Conservation (phyloP, 2,113 vertebrate genomes). For the Dinomys branickii region DNA sequence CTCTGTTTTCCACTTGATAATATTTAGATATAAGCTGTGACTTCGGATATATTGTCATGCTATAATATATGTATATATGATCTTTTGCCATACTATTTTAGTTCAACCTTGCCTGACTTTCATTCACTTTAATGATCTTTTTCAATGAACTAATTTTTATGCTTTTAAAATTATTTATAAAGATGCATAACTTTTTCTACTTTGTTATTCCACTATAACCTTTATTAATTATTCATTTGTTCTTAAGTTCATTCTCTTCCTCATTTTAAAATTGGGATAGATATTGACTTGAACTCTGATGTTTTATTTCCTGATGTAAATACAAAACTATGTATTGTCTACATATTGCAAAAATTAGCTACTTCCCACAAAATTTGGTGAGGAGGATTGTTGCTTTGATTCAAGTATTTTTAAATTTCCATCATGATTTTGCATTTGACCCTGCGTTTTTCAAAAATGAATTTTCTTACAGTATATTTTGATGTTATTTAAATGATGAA, state of each 20-base stretch:
- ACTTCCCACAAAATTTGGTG: background rate
- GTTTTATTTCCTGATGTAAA: background rate
- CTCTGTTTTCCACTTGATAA: background rate
- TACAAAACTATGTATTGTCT: background rate
- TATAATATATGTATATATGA: background rate
- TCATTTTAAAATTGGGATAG: background rate
- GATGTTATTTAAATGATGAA: background rate
- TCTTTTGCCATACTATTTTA: background rate
- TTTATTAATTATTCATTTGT: conserved; percentile 15
- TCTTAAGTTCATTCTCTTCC: background rate
- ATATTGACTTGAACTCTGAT: background rate
- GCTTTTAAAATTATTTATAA: background rate
- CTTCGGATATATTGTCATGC: background rate
- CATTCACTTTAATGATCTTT: background rate
- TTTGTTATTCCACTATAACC: background rate
- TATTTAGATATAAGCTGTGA: background rate
- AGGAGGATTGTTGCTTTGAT: background rate
- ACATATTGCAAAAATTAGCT: background rate
- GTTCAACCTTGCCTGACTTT: background rate
- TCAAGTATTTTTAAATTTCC: background rate
- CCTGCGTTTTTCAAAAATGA: background rate
- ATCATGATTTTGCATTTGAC: background rate
- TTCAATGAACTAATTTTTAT: background rate
- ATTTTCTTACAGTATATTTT: background rate
- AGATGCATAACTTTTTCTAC: background rate